A percentile compares a stretch with the other conserved stretches of the same genome.
These are phyloP conservation scores for Chiloscyllium plagiosum DNA, from an alignment of 2,113 vertebrate genomes.

Conservation along the genomic window DNA sequence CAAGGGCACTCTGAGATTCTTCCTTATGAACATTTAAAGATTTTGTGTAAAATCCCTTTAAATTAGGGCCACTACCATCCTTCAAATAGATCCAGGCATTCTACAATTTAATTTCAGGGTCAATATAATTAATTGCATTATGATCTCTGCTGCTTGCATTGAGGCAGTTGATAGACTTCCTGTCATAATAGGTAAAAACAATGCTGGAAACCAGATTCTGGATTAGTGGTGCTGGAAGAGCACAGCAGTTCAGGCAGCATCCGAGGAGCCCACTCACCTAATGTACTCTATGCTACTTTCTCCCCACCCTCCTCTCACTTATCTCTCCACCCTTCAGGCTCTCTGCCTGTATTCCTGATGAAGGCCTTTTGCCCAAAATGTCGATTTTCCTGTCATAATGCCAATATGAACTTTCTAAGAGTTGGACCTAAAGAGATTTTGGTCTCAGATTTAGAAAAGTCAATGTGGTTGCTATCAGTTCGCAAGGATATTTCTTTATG, in stretches of 20 bases:
- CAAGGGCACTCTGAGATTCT: not conserved
- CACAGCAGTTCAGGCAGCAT: too few relatives aligned
- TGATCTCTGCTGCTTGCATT: not conserved
- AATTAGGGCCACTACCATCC: not conserved
- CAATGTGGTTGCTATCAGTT: not conserved
- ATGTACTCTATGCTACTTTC: too few relatives aligned
- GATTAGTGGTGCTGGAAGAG: too few relatives aligned
- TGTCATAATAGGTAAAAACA: not conserved
- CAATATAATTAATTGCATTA: not conserved
- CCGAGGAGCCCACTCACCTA: too few relatives aligned
- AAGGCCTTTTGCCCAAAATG: too few relatives aligned
- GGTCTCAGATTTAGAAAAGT: not conserved
- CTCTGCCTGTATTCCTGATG: too few relatives aligned
- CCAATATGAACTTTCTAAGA: conserved; percentile 2
- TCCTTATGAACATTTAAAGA: not conserved
- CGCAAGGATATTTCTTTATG: not conserved
- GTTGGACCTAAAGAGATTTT: not conserved
- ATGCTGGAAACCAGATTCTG: too few relatives aligned
- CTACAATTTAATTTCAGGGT: not conserved
- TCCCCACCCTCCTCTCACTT: too few relatives aligned
- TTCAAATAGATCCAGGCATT: not conserved
- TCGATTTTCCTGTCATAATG: not conserved
- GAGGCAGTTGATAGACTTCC: not conserved
- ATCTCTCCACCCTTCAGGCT: too few relatives aligned
- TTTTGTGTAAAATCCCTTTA: not conserved